Conservation (phyloP, 2,888 invertebrate genomes). For the Drosophila formosana region DNA sequence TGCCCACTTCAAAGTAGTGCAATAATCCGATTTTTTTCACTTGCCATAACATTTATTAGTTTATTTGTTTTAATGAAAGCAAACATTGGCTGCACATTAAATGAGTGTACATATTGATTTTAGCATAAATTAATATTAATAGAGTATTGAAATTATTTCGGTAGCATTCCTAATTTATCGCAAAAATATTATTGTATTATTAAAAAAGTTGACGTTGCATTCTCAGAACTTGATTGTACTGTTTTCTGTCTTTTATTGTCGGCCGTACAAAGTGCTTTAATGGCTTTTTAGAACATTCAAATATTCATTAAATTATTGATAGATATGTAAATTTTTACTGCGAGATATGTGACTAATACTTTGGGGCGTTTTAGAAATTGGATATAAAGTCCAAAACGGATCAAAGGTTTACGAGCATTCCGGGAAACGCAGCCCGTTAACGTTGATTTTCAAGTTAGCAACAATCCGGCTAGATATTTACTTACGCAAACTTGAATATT, state of each 20-base stretch:
- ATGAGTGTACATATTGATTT: not conserved
- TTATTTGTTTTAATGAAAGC: not conserved
- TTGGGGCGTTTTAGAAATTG: not conserved
- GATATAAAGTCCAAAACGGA: not conserved
- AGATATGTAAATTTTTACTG: not conserved
- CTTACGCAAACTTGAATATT: not conserved
- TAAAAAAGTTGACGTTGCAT: not conserved
- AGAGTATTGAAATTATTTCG: not conserved
- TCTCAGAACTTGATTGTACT: conserved; percentile 1
- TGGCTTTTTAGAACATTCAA: not conserved
- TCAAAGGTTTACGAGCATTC: not conserved
- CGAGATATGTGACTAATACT: not conserved
- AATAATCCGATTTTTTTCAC: not conserved
- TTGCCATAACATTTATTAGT: not conserved
- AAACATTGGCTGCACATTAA: not conserved
- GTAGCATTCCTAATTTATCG: not conserved
- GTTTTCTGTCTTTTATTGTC: not conserved
- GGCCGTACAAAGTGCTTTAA: not conserved
- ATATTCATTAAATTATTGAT: not conserved
- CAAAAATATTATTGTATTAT: not conserved
- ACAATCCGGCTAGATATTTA: not conserved
- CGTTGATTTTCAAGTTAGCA: not conserved
- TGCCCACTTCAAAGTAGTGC: not conserved
- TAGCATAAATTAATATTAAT: not conserved
- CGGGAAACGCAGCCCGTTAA: not conserved